A percentile compares a stretch with the other conserved stretches of the same genome.
These are phyloP conservation scores for Heliconius ismenius DNA, from an alignment of 2,888 invertebrate genomes.

Conservation along the genomic window DNA sequence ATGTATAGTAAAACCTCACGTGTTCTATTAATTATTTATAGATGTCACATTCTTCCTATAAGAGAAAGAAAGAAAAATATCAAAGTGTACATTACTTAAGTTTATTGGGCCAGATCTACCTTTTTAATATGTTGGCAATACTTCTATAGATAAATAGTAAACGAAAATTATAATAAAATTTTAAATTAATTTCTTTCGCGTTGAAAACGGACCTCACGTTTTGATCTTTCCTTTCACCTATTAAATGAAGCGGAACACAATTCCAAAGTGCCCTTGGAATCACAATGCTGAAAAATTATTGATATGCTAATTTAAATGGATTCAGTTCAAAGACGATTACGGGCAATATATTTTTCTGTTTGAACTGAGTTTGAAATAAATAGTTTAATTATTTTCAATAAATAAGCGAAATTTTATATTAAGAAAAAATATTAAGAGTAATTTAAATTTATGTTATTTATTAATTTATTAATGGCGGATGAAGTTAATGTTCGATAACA, in stretches of 20 bases:
- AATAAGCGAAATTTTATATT: too few species aligned
- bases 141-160: neutral
- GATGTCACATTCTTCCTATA: too few species aligned
- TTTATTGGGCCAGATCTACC: too few species aligned
- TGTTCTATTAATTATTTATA: too few species aligned
- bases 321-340: neutral
- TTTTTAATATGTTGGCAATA: neutral
- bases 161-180: slow-evolving; percentile 3
- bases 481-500: too few species aligned
- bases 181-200: slow-evolving; percentile 14
- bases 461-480: too few species aligned
- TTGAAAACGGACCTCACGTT: slow-evolving; percentile 22
- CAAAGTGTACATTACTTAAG: too few species aligned
- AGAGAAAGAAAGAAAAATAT: too few species aligned
- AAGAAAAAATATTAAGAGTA: too few species aligned
- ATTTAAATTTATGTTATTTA: too few species aligned
- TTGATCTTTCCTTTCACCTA: slow-evolving; percentile 29
- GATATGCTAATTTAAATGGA: slow-evolving; percentile 10
- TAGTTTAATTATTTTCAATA: too few species aligned
- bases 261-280: slow-evolving; percentile 21
- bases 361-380: neutral
- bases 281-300: slow-evolving; percentile 19
- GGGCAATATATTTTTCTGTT: neutral
- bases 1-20: too few species aligned
- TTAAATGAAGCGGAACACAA: slow-evolving; percentile 26